Base-by-base conservation (phyloP, 2,888 invertebrate genomes). In the Agriopis marginaria region DNA sequence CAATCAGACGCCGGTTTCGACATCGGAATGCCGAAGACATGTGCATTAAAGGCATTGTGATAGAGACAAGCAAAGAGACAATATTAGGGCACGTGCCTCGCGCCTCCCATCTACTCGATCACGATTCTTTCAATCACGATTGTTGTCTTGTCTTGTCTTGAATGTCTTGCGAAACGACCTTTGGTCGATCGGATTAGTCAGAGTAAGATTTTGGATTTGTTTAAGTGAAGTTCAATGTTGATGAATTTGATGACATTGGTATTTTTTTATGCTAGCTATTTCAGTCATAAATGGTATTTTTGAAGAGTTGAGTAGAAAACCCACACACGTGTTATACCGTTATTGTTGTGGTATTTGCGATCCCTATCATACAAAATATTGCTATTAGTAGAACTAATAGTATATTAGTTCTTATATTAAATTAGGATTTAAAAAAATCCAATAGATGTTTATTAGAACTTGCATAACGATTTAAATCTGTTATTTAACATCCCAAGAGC, bases 101-200 rank as follows among this genome's bases (percentile, higher is more conserved):
- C 71, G 63, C 74, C 72, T 74, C 75, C 75, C 67, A 74, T 76
- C 72, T 74, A 76, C 60, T 74, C 73, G 77, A 75, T 78, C 80
- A 80, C 79, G 80, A 60, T 50, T 60, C 44, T 59, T 59, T 59
- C 32, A 14, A 32, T 32, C 10, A n/a, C 49, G 49, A 80, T 74
- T 42, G n/a, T n/a, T n/a, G n/a, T n/a, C n/a, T n/a, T n/a, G n/a
- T n/a, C n/a, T n/a, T n/a, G n/a, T n/a, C n/a, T n/a, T n/a, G n/a
- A n/a, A 45, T 63, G 56, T 67, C 74, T 77, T 77, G 76, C 76
- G 75, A 76, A 75, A 73, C 65, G 66, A 76, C 63, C 74, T 71
- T 69, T 61, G 40, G 6, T 58, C 51, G 56, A 65, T 65, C 55
- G 61, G 65, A 69, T 69, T 62, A 65, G 62, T 62, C 65, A 54